Conservation (phyloP, 2,797 vertebrate genomes). For the Pangasius larnaudii region DNA sequence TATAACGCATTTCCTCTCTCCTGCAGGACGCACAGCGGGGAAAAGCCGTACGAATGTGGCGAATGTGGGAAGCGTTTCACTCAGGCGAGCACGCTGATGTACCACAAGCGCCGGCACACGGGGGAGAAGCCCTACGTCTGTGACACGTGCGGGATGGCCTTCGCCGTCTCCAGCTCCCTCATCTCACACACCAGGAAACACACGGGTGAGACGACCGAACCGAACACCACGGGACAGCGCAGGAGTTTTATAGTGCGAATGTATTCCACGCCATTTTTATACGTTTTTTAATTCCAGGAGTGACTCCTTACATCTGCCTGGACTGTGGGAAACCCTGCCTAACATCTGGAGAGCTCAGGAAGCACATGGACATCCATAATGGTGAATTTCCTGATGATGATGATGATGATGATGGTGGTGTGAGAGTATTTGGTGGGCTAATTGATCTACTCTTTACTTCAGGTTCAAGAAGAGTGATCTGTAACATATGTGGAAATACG, state of each 20-base stretch:
- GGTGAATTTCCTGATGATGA: slow-evolving; percentile 71
- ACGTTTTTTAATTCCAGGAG: slow-evolving; percentile 74
- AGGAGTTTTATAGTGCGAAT: neutral
- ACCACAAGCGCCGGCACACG: slow-evolving; percentile 94
- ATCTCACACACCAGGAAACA: slow-evolving; percentile 96
- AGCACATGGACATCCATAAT: slow-evolving; percentile 93
- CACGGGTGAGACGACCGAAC: slow-evolving; percentile 77
- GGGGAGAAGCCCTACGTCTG: slow-evolving; percentile 98
- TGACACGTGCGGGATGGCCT: slow-evolving; percentile 95
- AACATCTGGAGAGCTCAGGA: slow-evolving; percentile 94
- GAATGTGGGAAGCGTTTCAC: slow-evolving; percentile 94
- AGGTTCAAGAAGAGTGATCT: slow-evolving; percentile 94
- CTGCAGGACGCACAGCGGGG: slow-evolving; percentile 89
- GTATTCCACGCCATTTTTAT: neutral
- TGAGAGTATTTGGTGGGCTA: neutral
- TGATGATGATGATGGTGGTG: no score
- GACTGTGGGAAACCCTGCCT: slow-evolving; percentile 92
- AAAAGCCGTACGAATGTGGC: slow-evolving; percentile 96
- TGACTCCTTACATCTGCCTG: slow-evolving; percentile 93
- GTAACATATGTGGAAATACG: slow-evolving; percentile 93
- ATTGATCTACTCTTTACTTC: slow-evolving; percentile 48
- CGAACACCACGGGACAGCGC: neutral
- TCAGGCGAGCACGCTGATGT: slow-evolving; percentile 95
- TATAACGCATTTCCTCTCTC: neutral
- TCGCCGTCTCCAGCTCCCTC: slow-evolving; percentile 96